Evolutionary conservation across 2,113 vertebrate species (phyloP).

Genomic region (Corythoichthys intestinalis): DNA sequence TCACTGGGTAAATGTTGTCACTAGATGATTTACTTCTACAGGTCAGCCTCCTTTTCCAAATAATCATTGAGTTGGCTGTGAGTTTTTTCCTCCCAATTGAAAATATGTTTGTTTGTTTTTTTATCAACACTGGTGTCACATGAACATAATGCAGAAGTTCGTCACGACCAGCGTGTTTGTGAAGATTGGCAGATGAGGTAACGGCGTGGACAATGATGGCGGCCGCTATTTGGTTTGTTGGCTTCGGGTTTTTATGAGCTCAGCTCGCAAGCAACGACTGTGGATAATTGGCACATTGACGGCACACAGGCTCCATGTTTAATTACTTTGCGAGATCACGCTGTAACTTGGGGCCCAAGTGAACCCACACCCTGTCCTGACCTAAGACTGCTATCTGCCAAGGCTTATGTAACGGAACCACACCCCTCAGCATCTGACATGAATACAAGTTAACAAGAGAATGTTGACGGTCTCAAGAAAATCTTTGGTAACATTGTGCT

Average conservation of each 20-base stretch:
- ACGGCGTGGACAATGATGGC: slow-evolving; percentile 1
- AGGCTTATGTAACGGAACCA: slow-evolving; percentile 52
- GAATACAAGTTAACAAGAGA: slow-evolving; percentile 47
- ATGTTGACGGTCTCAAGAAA: slow-evolving; percentile 56
- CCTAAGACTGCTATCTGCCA: slow-evolving; percentile 55
- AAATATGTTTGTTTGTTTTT: slow-evolving; percentile 26
- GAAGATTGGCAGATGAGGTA: background rate
- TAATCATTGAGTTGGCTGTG: slow-evolving; percentile 16
- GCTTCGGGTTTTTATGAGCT: slow-evolving; percentile 10
- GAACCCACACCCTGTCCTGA: slow-evolving; percentile 61
- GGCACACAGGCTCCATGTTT: slow-evolving; percentile 35
- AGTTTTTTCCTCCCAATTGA: slow-evolving; percentile 24
- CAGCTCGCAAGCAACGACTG: slow-evolving; percentile 6
- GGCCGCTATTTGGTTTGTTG: background rate
- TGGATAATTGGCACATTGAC: slow-evolving; percentile 21
- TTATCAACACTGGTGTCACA: slow-evolving; percentile 2
- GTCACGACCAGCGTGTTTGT: background rate
- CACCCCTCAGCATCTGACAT: slow-evolving; percentile 56
- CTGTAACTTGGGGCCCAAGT: slow-evolving; percentile 33
- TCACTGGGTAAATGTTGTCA: slow-evolving; percentile 58
- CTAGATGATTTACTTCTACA: slow-evolving; percentile 30
- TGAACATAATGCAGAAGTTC: slow-evolving; percentile 9
- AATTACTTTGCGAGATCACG: slow-evolving; percentile 38
- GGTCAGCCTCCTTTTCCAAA: slow-evolving; percentile 23
- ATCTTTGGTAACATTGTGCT: slow-evolving; percentile 46